Percentiles rank a stretch among this genome's conserved stretches.
These are phyloP conservation scores for Euborellia annulipes DNA, from an alignment of 1,140 invertebrate genomes.

Conservation along the genomic window DNA sequence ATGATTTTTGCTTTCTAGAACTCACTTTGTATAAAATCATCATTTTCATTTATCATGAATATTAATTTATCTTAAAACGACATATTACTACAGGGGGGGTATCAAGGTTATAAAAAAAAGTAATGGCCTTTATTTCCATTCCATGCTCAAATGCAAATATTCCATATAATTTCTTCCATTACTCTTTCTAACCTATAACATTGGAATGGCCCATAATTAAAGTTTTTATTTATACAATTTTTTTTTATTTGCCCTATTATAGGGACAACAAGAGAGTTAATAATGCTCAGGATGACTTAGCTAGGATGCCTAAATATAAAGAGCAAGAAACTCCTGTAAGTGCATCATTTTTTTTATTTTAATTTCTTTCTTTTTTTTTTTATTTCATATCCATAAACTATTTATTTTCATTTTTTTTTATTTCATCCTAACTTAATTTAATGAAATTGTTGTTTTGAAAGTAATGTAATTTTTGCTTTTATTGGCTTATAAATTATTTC, in stretches of 20 bases:
- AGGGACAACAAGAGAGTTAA: constrained; percentile 19
- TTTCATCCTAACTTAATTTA: no score
- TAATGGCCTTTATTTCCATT: no score
- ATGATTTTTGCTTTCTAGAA: no score
- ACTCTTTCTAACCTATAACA: constrained; percentile 13
- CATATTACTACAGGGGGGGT: no score
- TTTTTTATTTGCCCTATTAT: neutral
- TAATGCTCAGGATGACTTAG: constrained; percentile 26
- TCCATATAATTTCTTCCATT: constrained; percentile 12
- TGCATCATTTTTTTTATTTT: constrained; percentile 8
- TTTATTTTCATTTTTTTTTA: neutral
- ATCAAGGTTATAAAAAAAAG: no score
- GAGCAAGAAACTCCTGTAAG: constrained; percentile 43
- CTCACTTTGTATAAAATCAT: no score
- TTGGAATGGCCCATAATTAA: constrained; percentile 9
- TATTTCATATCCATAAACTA: constrained; percentile 6
- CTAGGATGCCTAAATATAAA: constrained; percentile 38
- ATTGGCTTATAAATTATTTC: no score
- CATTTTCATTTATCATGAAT: no score
- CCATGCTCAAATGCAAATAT: constrained; percentile 5
- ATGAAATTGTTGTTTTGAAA: no score
- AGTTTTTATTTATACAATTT: constrained; percentile 3
- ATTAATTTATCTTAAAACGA: no score
- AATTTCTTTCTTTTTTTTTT: constrained; percentile 4
- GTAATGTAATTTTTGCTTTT: no score